Percentiles rank a stretch among this genome's conserved stretches.
Evolutionary conservation across 2,888 invertebrate species (phyloP).

Genomic region (Pollenia labialis): DNA sequence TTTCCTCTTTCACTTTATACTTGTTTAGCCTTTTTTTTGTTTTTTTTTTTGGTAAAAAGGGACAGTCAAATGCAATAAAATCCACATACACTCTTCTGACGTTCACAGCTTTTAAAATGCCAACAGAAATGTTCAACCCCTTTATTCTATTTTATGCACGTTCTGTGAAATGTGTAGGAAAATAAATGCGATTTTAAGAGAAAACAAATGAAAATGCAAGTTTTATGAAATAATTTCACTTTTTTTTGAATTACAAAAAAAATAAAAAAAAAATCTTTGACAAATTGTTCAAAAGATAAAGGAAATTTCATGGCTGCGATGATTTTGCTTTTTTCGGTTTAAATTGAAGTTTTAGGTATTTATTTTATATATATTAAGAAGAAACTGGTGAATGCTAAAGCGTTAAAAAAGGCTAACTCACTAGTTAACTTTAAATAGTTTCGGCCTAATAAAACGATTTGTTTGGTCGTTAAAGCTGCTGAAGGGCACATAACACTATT

Average conservation of each 20-base stretch:
- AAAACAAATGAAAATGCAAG: constrained; percentile 70
- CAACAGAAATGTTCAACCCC: constrained; percentile 50
- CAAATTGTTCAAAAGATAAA: constrained; percentile 25
- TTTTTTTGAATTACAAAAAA: constrained; percentile 29
- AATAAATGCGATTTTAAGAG: constrained; percentile 33
- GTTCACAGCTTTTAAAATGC: neutral
- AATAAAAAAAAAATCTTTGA: constrained; percentile 22
- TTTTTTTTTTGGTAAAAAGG: constrained; percentile 34
- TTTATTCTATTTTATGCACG: constrained; percentile 9
- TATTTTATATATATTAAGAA: neutral
- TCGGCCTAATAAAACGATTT: too few species aligned
- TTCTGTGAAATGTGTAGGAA: constrained; percentile 33
- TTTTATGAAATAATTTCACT: constrained; percentile 62
- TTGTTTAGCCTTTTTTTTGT: constrained; percentile 1
- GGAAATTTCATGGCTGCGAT: neutral
- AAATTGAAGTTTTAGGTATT: too few species aligned
- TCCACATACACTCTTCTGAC: neutral
- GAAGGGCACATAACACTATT: too few species aligned
- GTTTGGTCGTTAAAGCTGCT: too few species aligned
- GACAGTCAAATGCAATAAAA: constrained; percentile 55
- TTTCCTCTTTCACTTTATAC: neutral
- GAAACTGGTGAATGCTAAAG: neutral
- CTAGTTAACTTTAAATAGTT: too few species aligned
- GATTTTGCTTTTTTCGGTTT: neutral
- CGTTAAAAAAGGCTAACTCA: too few species aligned